A percentile compares a stretch with the other conserved stretches of the same genome.
phyloP scores from a whole-genome alignment of 2,113 vertebrate species.

The Rissa tridactyla region DNA sequence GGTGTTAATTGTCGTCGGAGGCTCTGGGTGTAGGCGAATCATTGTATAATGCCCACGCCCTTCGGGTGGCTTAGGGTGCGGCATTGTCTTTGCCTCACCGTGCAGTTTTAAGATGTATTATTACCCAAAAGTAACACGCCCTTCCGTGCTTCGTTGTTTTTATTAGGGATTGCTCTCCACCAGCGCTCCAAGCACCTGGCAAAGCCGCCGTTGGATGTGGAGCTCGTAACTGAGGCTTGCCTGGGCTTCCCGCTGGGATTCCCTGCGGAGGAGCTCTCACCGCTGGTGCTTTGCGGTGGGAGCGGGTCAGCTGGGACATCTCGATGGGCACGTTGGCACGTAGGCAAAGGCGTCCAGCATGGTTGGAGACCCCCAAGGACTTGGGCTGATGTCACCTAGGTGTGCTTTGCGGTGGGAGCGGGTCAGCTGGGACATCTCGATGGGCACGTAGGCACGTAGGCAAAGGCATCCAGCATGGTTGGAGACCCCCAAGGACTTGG shows the following conservation, averaged over 20 bases:
- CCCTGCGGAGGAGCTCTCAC: background rate
- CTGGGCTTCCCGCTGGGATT: background rate
- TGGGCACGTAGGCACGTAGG: background rate
- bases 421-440: rapidly evolving
- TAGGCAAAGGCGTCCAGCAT: rapidly evolving
- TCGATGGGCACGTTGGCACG: rapidly evolving
- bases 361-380: background rate
- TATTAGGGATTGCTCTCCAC: background rate
- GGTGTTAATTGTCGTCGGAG: constrained; percentile 25
- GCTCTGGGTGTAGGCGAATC: constrained; percentile 35
- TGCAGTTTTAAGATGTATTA: constrained; percentile 47
- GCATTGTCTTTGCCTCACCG: constrained; percentile 38
- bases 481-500: background rate
- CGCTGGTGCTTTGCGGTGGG: rapidly evolving
- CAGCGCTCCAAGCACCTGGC: constrained; percentile 14
- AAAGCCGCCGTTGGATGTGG: background rate
- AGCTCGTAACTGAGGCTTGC: background rate
- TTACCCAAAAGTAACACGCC: background rate
- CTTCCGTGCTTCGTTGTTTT: constrained; percentile 34
- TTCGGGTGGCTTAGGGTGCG: constrained; percentile 19
- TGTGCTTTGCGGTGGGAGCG: rapidly evolving
- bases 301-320: rapidly evolving
- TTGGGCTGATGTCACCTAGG: background rate
- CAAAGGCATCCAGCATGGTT: rapidly evolving
- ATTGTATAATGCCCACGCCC: constrained; percentile 61